phyloP scores from a whole-genome alignment of 2,113 vertebrate genomes.

The Lycaon pictus region DNA sequence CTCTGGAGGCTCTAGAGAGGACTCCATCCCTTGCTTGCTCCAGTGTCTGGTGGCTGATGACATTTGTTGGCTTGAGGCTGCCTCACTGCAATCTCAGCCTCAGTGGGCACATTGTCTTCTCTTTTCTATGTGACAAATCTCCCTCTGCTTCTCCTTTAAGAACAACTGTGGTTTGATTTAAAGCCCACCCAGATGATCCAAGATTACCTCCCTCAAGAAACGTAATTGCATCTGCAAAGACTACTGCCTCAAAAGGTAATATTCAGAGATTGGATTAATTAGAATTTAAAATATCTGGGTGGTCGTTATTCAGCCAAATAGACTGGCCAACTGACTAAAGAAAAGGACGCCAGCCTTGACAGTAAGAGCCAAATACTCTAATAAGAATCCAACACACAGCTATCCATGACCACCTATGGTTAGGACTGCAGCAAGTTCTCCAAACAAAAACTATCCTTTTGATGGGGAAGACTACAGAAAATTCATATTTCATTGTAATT shows the following conservation, averaged over 20 bases:
- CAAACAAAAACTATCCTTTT: background rate
- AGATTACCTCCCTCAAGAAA: background rate
- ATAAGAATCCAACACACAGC: background rate
- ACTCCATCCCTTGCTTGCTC: fast-evolving
- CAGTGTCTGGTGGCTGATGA: background rate
- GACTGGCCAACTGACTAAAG: background rate
- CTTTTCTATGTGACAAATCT: background rate
- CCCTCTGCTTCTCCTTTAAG: background rate
- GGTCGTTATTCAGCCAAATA: background rate
- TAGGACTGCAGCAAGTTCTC: background rate
- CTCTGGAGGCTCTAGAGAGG: fast-evolving
- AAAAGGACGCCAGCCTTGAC: background rate
- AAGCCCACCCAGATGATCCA: background rate
- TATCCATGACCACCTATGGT: too few relatives aligned
- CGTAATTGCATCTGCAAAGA: background rate
- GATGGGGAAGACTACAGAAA: background rate
- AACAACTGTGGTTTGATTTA: background rate
- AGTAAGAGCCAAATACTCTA: background rate
- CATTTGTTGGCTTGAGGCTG: fast-evolving
- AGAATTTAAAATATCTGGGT: background rate
- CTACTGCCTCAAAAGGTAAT: background rate
- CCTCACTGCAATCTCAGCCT: background rate
- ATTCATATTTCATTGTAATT: background rate
- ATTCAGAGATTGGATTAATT: background rate
- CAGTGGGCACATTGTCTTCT: background rate